Evolutionary conservation across 1,140 invertebrate species (phyloP).

Genomic region (Copidosoma floridanum): DNA sequence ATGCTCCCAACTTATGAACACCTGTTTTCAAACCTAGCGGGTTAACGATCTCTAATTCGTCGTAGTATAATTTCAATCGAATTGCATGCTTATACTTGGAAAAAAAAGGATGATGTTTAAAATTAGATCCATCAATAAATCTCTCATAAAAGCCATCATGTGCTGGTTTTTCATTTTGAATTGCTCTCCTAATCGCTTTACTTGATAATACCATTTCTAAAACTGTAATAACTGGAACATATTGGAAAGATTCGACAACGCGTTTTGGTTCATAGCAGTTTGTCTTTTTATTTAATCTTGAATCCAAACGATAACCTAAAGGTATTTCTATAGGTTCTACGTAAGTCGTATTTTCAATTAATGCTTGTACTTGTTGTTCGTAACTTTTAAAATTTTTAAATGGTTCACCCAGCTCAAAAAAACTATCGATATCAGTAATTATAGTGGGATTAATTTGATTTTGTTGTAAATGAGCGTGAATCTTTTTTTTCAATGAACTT

Average conservation of each 20-base stretch:
- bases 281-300: conserved; percentile 7
- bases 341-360: neutral
- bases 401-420: neutral
- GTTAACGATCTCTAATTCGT: conserved; percentile 28
- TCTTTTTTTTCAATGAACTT: neutral
- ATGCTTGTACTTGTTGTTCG: neutral
- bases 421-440: neutral
- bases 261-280: neutral
- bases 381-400: neutral
- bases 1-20: conserved; percentile 28
- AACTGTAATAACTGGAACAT: conserved; percentile 22
- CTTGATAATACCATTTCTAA: conserved; percentile 18
- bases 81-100: conserved; percentile 22
- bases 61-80: conserved; percentile 29
- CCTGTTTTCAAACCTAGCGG: conserved; percentile 27
- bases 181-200: conserved; percentile 3
- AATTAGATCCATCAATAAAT: conserved; percentile 26
- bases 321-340: neutral
- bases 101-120: conserved; percentile 23
- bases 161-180: conserved; percentile 9
- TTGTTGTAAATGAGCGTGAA: neutral
- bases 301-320: neutral
- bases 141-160: conserved; percentile 1
- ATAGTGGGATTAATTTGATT: neutral
- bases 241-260: conserved; percentile 28